A percentile compares a stretch with the other conserved stretches of the same genome.
Evolutionary conservation across 1,140 invertebrate species (phyloP).

Genomic region (Drosophila yakuba): DNA sequence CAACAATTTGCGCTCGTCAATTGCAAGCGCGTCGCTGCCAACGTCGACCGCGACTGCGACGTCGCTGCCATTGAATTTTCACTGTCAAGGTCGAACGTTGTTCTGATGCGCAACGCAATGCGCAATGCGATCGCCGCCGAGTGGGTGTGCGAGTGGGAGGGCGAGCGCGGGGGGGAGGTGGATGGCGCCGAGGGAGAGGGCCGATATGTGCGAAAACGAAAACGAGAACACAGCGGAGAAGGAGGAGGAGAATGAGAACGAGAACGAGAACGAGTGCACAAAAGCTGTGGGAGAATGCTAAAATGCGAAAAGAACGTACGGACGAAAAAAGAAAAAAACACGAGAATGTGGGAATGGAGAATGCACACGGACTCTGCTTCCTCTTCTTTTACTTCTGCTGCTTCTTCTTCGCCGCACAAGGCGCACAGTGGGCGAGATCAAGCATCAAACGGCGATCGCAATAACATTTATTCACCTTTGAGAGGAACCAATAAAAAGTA

Average conservation of each 20-base stretch:
- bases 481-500: too few relatives aligned
- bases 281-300: slow-evolving; percentile 1
- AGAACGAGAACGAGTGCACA: slow-evolving; percentile 34
- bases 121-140: slow-evolving; percentile 59
- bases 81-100: slow-evolving; percentile 84
- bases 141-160: slow-evolving; percentile 29
- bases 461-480: too few relatives aligned
- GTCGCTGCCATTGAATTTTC: slow-evolving; percentile 72
- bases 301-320: neutral
- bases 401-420: neutral
- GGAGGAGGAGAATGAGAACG: slow-evolving; percentile 16
- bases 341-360: slow-evolving; percentile 19
- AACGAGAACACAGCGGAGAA: slow-evolving; percentile 31
- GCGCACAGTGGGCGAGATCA: slow-evolving; percentile 16
- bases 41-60: slow-evolving; percentile 25
- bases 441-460: neutral
- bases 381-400: slow-evolving; percentile 4
- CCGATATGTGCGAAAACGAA: slow-evolving; percentile 38
- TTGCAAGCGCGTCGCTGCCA: slow-evolving; percentile 70
- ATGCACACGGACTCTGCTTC: slow-evolving; percentile 15
- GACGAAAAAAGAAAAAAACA: too few relatives aligned
- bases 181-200: slow-evolving; percentile 9
- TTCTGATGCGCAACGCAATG: slow-evolving; percentile 82
- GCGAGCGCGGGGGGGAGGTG: neutral
- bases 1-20: slow-evolving; percentile 74